Evolutionary conservation across 2,888 invertebrate genomes (phyloP).

Genomic region (Brachynemurus nebulosus): DNA sequence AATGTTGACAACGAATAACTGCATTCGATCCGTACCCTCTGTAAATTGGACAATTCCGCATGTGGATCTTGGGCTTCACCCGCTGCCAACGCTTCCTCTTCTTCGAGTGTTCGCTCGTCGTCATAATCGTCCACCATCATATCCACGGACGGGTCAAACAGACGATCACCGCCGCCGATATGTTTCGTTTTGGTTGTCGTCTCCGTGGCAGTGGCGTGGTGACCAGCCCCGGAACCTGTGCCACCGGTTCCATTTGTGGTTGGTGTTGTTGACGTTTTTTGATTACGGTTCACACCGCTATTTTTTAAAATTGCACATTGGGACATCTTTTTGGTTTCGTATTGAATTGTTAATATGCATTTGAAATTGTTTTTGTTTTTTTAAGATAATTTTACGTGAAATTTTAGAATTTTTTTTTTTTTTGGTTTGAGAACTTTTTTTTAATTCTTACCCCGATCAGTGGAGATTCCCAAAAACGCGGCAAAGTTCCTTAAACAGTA

Average conservation of each 20-base stretch:
- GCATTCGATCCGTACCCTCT: slow-evolving; percentile 42
- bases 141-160: slow-evolving; percentile 87
- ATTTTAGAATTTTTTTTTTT: no score
- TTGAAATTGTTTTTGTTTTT: no score
- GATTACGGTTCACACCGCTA: background rate
- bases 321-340: background rate
- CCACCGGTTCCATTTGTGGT: background rate
- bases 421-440: no score
- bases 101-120: slow-evolving; percentile 91
- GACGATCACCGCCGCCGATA: slow-evolving; percentile 31
- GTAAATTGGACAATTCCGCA: slow-evolving; percentile 77
- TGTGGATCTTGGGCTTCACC: slow-evolving; percentile 71
- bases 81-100: slow-evolving; percentile 90
- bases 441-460: no score
- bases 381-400: no score
- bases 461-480: no score
- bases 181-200: no score
- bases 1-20: no score
- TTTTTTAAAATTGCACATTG: background rate
- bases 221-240: background rate
- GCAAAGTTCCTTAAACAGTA: no score
- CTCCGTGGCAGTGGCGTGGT: no score
- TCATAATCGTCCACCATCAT: slow-evolving; percentile 98
- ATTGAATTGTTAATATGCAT: no score
- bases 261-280: no score